Conservation (phyloP, 2,113 vertebrate genomes). For the Trachemys scripta region DNA sequence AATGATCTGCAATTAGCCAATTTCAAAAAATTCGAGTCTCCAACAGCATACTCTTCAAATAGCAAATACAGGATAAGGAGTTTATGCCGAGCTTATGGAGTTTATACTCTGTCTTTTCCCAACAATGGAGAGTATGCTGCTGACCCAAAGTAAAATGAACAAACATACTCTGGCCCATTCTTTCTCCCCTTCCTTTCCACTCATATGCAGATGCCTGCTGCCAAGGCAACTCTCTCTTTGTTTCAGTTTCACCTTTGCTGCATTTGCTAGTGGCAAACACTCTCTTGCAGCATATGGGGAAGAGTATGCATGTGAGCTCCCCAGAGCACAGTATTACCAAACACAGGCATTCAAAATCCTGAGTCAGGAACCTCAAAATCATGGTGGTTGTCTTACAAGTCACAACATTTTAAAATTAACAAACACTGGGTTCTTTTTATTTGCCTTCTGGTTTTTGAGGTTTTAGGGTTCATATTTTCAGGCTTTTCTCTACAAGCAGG, state of each 20-base stretch:
- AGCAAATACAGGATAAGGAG: background rate
- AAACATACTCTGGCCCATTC: background rate
- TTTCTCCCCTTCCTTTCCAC: background rate
- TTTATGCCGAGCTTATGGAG: background rate
- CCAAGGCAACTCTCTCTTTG: background rate
- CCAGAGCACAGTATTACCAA: background rate
- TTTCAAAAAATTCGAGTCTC: background rate
- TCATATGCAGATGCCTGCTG: background rate
- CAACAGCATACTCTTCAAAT: background rate
- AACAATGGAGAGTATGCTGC: background rate
- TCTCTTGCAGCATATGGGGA: background rate
- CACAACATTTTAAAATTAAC: background rate
- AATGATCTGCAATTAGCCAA: background rate
- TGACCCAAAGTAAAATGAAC: background rate
- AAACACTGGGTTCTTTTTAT: background rate
- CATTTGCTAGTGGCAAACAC: fast-evolving
- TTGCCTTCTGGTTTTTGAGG: background rate
- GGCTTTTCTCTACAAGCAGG: background rate
- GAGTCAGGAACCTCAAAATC: background rate
- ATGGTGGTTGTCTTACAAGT: background rate
- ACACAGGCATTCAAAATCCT: background rate
- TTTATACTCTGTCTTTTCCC: background rate
- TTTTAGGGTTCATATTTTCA: background rate
- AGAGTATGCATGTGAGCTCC: background rate
- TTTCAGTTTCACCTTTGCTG: background rate